phyloP scores from a whole-genome alignment of 2,113 vertebrate species.

The Notiomystis cincta region DNA sequence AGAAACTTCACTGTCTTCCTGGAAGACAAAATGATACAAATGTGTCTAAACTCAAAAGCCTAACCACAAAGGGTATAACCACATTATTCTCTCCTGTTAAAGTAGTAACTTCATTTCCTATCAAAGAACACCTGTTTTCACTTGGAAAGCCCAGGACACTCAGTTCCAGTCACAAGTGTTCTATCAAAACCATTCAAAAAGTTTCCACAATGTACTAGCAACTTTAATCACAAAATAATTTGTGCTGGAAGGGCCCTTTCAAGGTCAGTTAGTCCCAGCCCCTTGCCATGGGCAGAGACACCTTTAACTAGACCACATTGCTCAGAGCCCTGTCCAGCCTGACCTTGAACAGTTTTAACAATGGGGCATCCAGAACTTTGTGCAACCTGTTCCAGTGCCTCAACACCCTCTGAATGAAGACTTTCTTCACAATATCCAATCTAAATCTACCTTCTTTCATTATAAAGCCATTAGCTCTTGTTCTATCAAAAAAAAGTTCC shows the following conservation, averaged over 20 bases:
- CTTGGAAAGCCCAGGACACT: not conserved
- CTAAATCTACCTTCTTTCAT: not conserved
- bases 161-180: not conserved
- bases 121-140: not conserved
- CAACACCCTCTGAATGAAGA: not conserved
- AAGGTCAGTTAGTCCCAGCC: not conserved
- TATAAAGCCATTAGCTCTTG: not conserved
- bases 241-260: not conserved
- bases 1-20: not conserved
- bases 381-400: not conserved
- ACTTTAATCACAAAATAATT: not conserved
- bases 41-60: not conserved
- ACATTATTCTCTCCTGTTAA: not conserved
- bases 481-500: not conserved
- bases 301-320: not conserved
- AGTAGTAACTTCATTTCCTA: not conserved
- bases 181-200: not conserved
- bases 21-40: not conserved
- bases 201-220: not conserved
- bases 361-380: not conserved
- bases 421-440: not conserved
- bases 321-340: not conserved
- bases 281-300: not conserved
- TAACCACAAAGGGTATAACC: not conserved
- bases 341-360: not conserved